Evolutionary conservation across 2,797 vertebrate species (phyloP).

Genomic region (Sebastes umbrosus): DNA sequence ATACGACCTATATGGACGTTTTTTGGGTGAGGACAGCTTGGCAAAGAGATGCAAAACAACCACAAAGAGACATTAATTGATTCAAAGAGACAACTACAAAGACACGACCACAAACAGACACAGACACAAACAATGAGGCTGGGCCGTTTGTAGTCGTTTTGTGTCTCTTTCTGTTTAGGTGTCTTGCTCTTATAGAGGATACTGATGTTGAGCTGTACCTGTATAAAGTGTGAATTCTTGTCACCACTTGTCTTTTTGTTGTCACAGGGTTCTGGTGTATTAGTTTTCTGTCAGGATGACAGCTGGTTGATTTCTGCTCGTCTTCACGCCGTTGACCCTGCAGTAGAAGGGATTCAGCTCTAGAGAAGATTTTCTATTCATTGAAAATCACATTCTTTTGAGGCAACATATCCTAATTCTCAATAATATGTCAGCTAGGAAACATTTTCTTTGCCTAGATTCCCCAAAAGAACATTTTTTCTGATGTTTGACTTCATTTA

Average conservation of each 20-base stretch:
- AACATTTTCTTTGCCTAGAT: neutral
- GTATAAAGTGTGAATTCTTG: neutral
- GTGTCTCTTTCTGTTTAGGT: neutral
- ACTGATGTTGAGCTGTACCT: neutral
- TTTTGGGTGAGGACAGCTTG: neutral
- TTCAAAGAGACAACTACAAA: too few species aligned
- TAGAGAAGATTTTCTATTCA: neutral
- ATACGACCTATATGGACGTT: neutral
- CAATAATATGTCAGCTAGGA: neutral
- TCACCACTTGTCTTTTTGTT: neutral
- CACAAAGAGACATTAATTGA: neutral
- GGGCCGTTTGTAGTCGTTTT: too few species aligned
- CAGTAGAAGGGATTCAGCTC: neutral
- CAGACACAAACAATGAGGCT: too few species aligned
- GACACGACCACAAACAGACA: neutral
- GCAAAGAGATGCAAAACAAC: neutral
- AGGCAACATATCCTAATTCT: neutral
- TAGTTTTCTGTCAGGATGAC: slow-evolving; percentile 7
- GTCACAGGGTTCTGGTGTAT: neutral
- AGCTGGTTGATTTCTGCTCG: neutral
- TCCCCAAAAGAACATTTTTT: neutral
- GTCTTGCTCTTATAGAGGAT: neutral
- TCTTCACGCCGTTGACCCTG: neutral
- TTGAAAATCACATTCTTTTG: neutral
- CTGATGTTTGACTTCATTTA: neutral